phyloP scores from a whole-genome alignment of 1,140 invertebrate species.

The Drosophila varians region DNA sequence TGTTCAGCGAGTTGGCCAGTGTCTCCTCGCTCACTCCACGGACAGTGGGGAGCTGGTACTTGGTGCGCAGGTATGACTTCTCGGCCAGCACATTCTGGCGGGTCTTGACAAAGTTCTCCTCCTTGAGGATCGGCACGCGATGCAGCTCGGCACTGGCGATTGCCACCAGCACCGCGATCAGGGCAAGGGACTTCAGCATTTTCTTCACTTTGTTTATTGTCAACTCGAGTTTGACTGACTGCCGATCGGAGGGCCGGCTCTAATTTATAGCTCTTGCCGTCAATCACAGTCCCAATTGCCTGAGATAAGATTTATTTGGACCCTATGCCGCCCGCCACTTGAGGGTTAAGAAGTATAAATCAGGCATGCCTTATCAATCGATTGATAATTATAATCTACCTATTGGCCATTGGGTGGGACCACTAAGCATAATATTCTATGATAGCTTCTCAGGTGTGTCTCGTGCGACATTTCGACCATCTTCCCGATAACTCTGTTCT shows the following conservation, averaged over 20 bases:
- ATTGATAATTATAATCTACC: constrained; percentile 34
- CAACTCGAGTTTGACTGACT: constrained; percentile 61
- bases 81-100: constrained; percentile 61
- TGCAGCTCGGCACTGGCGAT: constrained; percentile 67
- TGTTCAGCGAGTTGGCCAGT: constrained; percentile 95
- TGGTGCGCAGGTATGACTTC: constrained; percentile 50
- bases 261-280: constrained; percentile 61
- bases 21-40: constrained; percentile 44
- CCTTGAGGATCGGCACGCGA: constrained; percentile 59
- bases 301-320: constrained; percentile 14
- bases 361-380: constrained; percentile 1
- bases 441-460: constrained; percentile 5
- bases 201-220: constrained; percentile 41
- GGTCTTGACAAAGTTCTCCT: constrained; percentile 69
- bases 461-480: constrained; percentile 12
- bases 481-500: constrained; percentile 13
- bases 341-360: not conserved
- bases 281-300: constrained; percentile 30
- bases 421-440: constrained; percentile 5
- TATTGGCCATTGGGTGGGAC: not conserved
- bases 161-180: constrained; percentile 56
- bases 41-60: constrained; percentile 45
- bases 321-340: constrained; percentile 2
- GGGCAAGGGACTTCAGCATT: constrained; percentile 53
- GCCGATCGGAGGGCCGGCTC: not conserved